These are phyloP conservation scores for Macropodus opercularis DNA, from an alignment of 2,797 vertebrate genomes.

Conservation along the genomic window DNA sequence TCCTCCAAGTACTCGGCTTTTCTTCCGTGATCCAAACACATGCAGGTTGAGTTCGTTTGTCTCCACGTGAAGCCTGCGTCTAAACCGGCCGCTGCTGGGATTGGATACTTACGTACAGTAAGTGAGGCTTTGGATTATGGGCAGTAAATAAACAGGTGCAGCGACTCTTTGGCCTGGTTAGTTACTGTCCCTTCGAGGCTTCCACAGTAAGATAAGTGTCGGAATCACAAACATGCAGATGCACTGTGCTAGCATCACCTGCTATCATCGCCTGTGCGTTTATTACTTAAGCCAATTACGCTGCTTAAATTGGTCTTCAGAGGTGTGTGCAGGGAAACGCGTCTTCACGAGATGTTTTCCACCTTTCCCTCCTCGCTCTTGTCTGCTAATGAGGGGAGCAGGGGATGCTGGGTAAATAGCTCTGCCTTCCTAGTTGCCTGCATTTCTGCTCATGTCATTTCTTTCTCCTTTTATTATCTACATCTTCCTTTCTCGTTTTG, in stretches of 20 bases:
- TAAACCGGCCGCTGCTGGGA: too few relatives aligned
- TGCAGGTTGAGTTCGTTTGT: too few relatives aligned
- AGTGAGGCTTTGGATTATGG: neutral
- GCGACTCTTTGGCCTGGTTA: neutral
- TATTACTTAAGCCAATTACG: slow-evolving; percentile 73
- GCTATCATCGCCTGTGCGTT: slow-evolving; percentile 57
- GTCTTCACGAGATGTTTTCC: slow-evolving; percentile 51
- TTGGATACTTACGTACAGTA: neutral
- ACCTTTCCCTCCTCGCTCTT: slow-evolving; percentile 44
- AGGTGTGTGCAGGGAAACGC: slow-evolving; percentile 38
- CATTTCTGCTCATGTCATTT: slow-evolving; percentile 36
- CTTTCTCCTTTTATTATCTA: slow-evolving; percentile 20
- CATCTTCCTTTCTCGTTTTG: slow-evolving; percentile 52
- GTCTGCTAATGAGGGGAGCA: slow-evolving; percentile 58
- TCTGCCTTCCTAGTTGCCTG: slow-evolving; percentile 10
- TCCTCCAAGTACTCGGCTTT: too few relatives aligned
- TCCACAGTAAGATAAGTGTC: slow-evolving; percentile 6
- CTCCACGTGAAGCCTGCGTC: too few relatives aligned
- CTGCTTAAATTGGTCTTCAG: slow-evolving; percentile 61
- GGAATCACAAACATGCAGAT: slow-evolving; percentile 13
- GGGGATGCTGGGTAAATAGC: slow-evolving; percentile 46
- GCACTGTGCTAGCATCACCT: slow-evolving; percentile 47
- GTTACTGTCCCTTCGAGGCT: neutral
- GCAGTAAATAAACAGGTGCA: neutral
- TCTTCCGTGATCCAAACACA: too few relatives aligned